Percentiles rank a stretch among this genome's conserved stretches.
Conservation (phyloP, 1,140 invertebrate species). For the Carcinoscorpius rotundicauda region DNA sequence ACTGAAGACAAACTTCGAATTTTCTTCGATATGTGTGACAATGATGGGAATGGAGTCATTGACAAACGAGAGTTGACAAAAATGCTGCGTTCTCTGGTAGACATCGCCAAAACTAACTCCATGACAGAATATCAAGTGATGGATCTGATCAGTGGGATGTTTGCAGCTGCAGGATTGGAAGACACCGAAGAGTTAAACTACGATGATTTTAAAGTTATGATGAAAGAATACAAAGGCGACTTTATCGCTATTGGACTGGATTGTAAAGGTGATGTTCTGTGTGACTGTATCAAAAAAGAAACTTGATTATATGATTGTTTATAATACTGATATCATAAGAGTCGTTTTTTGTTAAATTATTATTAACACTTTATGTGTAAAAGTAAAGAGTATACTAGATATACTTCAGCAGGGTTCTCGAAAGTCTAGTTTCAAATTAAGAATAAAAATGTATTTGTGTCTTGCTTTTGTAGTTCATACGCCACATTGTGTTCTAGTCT, state of each 20-base stretch:
- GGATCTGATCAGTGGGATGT: slow-evolving; percentile 88
- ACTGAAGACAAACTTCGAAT: slow-evolving; percentile 93
- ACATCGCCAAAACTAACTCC: slow-evolving; percentile 70
- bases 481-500: too few relatives aligned
- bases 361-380: too few relatives aligned
- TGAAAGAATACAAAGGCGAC: slow-evolving; percentile 93
- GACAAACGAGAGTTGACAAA: slow-evolving; percentile 88
- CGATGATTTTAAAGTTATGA: slow-evolving; percentile 89
- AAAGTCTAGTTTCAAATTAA: too few relatives aligned
- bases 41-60: slow-evolving; percentile 87
- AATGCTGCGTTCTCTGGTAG: slow-evolving; percentile 84
- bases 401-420: too few relatives aligned
- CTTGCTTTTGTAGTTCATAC: too few relatives aligned
- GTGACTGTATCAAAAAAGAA: too few relatives aligned
- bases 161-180: slow-evolving; percentile 78
- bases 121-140: slow-evolving; percentile 52
- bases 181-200: slow-evolving; percentile 86
- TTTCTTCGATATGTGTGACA: slow-evolving; percentile 98
- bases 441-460: too few relatives aligned
- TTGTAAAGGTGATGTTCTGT: slow-evolving; percentile 54
- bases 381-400: too few relatives aligned
- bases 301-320: neutral
- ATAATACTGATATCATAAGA: too few relatives aligned
- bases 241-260: slow-evolving; percentile 93
- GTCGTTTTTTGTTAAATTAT: too few relatives aligned